Evolutionary conservation across 2,888 invertebrate genomes (phyloP).

Genomic region (Capitulum mitella): DNA sequence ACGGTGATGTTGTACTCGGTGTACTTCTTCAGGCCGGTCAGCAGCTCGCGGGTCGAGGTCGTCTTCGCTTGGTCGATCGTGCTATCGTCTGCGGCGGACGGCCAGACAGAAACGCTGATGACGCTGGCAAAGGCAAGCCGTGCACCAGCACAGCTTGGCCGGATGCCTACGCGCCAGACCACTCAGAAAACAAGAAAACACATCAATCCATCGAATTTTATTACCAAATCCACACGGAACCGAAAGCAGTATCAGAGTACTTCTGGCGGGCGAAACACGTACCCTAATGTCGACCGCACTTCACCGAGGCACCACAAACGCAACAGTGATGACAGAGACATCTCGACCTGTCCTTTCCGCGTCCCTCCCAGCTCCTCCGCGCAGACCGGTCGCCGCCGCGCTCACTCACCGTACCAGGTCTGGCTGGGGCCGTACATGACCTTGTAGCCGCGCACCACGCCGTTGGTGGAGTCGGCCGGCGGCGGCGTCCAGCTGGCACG

Average conservation of each 20-base stretch:
- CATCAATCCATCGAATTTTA: no score
- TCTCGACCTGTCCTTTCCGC: not conserved
- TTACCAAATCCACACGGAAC: no score
- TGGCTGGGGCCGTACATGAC: conserved; percentile 85
- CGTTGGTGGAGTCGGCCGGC: conserved; percentile 82
- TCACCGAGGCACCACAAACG: no score
- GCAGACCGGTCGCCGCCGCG: not conserved
- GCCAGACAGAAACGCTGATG: no score
- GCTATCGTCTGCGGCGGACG: conserved; percentile 32
- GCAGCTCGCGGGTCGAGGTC: conserved; percentile 82
- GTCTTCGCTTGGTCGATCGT: conserved; percentile 75
- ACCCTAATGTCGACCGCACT: no score
- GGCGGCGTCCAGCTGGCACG: conserved; percentile 92
- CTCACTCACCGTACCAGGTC: conserved; percentile 77
- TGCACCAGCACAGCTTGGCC: no score
- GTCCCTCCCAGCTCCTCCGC: not conserved
- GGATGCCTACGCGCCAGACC: no score
- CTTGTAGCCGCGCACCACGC: conserved; percentile 92
- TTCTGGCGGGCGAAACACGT: no score
- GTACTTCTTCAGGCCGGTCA: conserved; percentile 88
- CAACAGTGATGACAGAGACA: no score
- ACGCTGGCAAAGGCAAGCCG: not conserved
- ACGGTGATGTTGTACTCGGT: conserved; percentile 97
- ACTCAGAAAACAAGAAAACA: no score
- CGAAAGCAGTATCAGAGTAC: no score